A percentile compares a stretch with the other conserved stretches of the same genome.
phyloP scores from a whole-genome alignment of 2,888 invertebrate species.

The Flexamia atlantica region DNA sequence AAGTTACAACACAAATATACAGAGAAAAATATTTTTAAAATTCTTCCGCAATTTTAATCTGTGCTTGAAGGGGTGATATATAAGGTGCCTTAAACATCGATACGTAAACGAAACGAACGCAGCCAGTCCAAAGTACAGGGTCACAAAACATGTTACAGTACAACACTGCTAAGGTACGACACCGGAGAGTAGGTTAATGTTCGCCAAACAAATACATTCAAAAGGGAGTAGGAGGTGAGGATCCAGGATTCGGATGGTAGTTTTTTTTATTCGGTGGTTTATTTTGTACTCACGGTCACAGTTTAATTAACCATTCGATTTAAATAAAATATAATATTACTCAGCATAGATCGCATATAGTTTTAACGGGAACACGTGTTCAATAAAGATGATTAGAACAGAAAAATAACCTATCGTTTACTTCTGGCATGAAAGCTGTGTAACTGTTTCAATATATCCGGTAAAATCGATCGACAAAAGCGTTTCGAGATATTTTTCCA shows the following conservation, averaged over 20 bases:
- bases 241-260: not conserved
- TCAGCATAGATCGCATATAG: too few species aligned
- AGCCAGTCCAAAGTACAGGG: slow-evolving; percentile 50
- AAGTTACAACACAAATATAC: slow-evolving; percentile 61
- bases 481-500: not conserved
- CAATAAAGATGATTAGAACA: too few species aligned
- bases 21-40: slow-evolving; percentile 50
- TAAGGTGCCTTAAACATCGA: slow-evolving; percentile 58
- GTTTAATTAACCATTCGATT: too few species aligned
- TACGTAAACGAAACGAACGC: slow-evolving; percentile 52
- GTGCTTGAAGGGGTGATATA: slow-evolving; percentile 55
- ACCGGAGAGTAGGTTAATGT: slow-evolving; percentile 57
- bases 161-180: slow-evolving; percentile 62
- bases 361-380: too few species aligned
- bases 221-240: slow-evolving; percentile 31
- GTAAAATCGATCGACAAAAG: too few species aligned
- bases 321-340: too few species aligned
- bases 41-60: slow-evolving; percentile 58
- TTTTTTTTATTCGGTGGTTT: too few species aligned
- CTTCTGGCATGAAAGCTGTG: too few species aligned
- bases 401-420: too few species aligned
- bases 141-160: slow-evolving; percentile 57
- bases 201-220: slow-evolving; percentile 63
- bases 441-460: too few species aligned
- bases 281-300: too few species aligned